A percentile compares a stretch with the other conserved stretches of the same genome.
phyloP scores from a whole-genome alignment of 2,888 invertebrate species.

The Myathropa florea region DNA sequence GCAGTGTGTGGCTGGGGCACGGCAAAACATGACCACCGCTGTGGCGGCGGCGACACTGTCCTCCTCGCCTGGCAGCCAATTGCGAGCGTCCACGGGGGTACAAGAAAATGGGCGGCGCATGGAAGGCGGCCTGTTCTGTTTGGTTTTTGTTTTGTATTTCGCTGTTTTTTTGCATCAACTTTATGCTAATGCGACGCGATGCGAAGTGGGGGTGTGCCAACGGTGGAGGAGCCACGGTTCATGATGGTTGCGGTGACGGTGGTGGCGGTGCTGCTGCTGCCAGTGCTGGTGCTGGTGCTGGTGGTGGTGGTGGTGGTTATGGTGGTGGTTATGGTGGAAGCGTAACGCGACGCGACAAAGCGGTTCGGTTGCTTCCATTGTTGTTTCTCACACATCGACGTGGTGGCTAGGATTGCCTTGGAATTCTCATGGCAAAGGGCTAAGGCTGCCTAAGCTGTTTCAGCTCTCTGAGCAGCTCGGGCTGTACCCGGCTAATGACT shows the following conservation, averaged over 20 bases:
- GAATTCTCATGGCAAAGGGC: too few species aligned
- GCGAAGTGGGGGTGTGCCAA: conserved; percentile 50
- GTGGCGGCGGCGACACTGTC: conserved; percentile 34
- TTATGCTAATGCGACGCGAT: conserved; percentile 61
- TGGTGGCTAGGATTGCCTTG: conserved; percentile 42
- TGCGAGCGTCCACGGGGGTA: conserved; percentile 65
- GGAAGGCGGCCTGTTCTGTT: conserved; percentile 19
- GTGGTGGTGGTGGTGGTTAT: conserved; percentile 18
- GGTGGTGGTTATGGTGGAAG: not conserved
- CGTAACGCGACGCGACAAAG: conserved; percentile 52
- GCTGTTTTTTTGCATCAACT: conserved; percentile 1
- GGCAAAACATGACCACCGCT: conserved; percentile 57
- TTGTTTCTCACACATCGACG: conserved; percentile 66
- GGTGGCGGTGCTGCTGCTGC: conserved; percentile 13
- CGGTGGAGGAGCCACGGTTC: conserved; percentile 37
- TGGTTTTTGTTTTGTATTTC: not conserved
- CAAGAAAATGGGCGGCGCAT: conserved; percentile 70
- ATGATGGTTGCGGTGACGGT: not conserved
- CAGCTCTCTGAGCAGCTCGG: not conserved
- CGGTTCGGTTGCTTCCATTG: conserved; percentile 63
- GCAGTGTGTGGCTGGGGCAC: conserved; percentile 10
- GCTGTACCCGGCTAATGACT: conserved; percentile 49
- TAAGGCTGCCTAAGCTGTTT: too few species aligned
- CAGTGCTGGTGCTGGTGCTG: conserved; percentile 6
- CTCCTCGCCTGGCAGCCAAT: conserved; percentile 54